phyloP scores from a whole-genome alignment of 2,797 vertebrate species.

The Tiaroga cobitis region DNA sequence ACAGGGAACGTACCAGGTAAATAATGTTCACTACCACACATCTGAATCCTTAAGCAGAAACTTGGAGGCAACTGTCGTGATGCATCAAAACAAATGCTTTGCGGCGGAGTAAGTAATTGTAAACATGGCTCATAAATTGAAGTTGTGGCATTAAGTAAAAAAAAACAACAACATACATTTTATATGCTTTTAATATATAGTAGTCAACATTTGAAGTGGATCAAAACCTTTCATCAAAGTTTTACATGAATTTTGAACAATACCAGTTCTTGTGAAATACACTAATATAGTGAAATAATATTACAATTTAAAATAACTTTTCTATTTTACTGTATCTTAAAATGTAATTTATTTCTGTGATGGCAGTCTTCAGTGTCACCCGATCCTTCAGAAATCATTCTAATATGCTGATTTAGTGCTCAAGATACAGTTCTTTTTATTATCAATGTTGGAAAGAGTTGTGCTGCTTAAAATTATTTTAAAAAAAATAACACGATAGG shows the following conservation, averaged over 20 bases:
- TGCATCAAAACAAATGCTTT: not conserved
- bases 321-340: not conserved
- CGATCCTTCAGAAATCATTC: not conserved
- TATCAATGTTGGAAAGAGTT: not conserved
- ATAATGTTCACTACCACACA: not conserved
- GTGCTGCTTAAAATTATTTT: not conserved
- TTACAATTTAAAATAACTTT: not conserved
- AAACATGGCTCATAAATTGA: not conserved
- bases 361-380: not conserved
- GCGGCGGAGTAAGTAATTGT: not conserved
- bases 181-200: too few relatives aligned
- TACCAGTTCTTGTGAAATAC: too few relatives aligned
- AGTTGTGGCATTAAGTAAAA: not conserved
- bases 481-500: too few relatives aligned
- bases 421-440: not conserved
- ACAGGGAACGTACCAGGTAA: slow-evolving; percentile 93
- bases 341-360: not conserved
- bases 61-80: not conserved
- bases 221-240: too few relatives aligned
- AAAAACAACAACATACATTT: too few relatives aligned
- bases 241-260: too few relatives aligned
- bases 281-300: not conserved
- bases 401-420: not conserved
- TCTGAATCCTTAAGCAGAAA: not conserved
- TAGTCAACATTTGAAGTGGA: too few relatives aligned